These are phyloP conservation scores for Leucozona laternaria DNA, from an alignment of 2,888 invertebrate species.

Conservation along the genomic window DNA sequence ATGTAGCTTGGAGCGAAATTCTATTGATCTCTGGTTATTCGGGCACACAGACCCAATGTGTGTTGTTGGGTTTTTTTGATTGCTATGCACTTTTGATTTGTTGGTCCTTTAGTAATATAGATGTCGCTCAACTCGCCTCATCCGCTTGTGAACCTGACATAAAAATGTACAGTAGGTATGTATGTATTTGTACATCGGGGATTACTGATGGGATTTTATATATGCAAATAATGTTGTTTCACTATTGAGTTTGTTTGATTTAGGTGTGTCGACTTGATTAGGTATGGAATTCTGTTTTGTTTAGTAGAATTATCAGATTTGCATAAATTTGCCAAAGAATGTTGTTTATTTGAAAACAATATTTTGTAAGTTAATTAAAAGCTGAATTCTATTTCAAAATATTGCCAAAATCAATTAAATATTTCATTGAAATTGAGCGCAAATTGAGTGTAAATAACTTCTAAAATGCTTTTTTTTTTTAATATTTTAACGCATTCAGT, in stretches of 20 bases:
- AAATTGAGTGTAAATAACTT: no score
- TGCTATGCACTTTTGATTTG: conserved; percentile 24
- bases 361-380: neutral
- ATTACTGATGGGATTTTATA: neutral
- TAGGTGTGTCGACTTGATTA: conserved; percentile 32
- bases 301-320: conserved; percentile 5
- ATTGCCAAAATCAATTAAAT: neutral
- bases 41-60: neutral
- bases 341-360: neutral
- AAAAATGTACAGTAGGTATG: neutral
- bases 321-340: neutral
- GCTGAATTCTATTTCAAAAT: neutral
- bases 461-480: no score
- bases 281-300: conserved; percentile 1
- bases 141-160: neutral
- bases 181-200: neutral
- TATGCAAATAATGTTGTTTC: conserved; percentile 29
- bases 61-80: neutral
- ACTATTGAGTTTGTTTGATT: conserved; percentile 19
- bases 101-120: conserved; percentile 19
- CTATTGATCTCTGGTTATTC: neutral
- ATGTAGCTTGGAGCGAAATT: neutral
- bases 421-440: no score
- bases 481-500: no score
- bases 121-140: neutral